Evolutionary conservation across 2,797 vertebrate genomes (phyloP).

Genomic region (Macropodus opercularis): DNA sequence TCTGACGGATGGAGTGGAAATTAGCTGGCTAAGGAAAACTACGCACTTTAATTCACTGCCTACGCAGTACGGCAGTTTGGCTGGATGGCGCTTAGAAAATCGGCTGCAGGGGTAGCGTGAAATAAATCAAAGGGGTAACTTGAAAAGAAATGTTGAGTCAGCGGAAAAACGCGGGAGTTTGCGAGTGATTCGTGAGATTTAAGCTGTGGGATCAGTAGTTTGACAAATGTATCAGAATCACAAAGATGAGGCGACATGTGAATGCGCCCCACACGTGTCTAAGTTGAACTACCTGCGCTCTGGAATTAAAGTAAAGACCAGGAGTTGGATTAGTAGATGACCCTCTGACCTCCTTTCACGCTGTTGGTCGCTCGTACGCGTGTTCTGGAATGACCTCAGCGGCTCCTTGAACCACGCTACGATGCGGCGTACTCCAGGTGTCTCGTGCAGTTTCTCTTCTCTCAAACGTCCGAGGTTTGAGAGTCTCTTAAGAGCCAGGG

Average conservation of each 20-base stretch:
- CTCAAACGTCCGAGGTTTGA: slow-evolving; percentile 17
- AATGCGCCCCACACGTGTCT: no score
- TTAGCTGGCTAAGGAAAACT: slow-evolving; percentile 25
- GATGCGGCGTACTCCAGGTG: slow-evolving; percentile 24
- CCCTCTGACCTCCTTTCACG: not conserved
- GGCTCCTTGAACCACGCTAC: slow-evolving; percentile 23
- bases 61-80: slow-evolving; percentile 4
- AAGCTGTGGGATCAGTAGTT: no score
- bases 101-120: slow-evolving; percentile 3
- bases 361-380: slow-evolving; percentile 5
- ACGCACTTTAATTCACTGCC: slow-evolving; percentile 9
- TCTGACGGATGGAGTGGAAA: slow-evolving; percentile 28
- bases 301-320: no score
- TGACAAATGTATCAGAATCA: no score
- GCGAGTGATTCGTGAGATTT: slow-evolving; percentile 2
- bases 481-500: slow-evolving; percentile 35
- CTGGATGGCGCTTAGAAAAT: slow-evolving; percentile 1
- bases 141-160: slow-evolving; percentile 7
- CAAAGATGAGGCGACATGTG: no score
- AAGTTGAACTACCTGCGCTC: no score
- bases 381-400: slow-evolving; percentile 40
- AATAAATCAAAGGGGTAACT: not conserved
- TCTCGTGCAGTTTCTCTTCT: slow-evolving; percentile 8
- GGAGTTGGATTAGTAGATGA: no score
- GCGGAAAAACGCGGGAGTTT: slow-evolving; percentile 9